A percentile compares a stretch with the other conserved stretches of the same genome.
These are phyloP conservation scores for Limonius californicus DNA, from an alignment of 1,140 invertebrate genomes.

Conservation along the genomic window DNA sequence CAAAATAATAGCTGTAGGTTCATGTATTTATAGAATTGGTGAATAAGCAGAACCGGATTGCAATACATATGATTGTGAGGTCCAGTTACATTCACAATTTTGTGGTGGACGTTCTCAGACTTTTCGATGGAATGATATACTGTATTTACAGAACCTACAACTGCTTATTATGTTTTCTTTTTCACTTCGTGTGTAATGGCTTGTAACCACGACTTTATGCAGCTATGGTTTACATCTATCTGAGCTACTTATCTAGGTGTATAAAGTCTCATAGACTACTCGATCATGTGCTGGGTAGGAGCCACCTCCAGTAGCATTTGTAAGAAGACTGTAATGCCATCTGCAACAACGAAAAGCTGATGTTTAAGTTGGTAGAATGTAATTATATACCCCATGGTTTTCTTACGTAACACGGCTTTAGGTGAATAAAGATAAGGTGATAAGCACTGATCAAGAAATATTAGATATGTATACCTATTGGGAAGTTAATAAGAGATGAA, in stretches of 20 bases:
- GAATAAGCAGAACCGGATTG: too few species aligned
- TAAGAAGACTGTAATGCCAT: conserved; percentile 83
- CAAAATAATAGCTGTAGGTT: neutral
- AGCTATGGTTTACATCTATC: neutral
- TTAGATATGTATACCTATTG: conserved; percentile 5
- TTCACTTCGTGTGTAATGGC: neutral
- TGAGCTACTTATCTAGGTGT: neutral
- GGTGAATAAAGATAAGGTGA: conserved; percentile 6
- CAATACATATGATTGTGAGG: too few species aligned
- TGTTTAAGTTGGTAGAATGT: neutral
- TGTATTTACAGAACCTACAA: neutral
- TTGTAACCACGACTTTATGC: neutral
- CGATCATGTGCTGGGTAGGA: conserved; percentile 75
- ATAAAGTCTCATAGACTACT: conserved; percentile 43
- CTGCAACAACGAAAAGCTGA: conserved; percentile 56
- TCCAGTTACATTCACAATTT: too few species aligned
- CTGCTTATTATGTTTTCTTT: neutral
- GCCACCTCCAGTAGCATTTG: conserved; percentile 89
- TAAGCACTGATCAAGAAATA: conserved; percentile 10
- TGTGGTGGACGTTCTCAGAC: too few species aligned
- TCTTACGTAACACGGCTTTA: neutral
- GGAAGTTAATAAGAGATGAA: conserved; percentile 15
- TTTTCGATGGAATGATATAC: neutral
- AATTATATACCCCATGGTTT: neutral
- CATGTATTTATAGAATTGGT: too few species aligned